Conservation (phyloP, 2,797 vertebrate genomes). For the Notolepis coatsorum region DNA sequence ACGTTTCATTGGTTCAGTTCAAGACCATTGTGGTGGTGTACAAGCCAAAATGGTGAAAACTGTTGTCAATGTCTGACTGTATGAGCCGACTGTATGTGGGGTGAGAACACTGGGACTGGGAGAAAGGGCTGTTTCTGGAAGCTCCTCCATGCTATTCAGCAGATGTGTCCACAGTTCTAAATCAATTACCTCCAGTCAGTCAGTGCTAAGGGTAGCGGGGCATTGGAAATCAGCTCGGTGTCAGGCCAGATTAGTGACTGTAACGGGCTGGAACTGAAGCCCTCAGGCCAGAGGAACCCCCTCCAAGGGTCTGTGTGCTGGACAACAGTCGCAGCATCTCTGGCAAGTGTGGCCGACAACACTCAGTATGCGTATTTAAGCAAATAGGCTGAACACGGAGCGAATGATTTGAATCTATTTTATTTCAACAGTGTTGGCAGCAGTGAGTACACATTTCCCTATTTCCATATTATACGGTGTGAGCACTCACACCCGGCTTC, state of each 20-base stretch:
- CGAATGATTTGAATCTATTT: not conserved
- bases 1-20: too few species aligned
- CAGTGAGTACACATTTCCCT: too few species aligned
- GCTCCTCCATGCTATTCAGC: conserved; percentile 66
- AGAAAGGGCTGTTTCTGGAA: conserved; percentile 24
- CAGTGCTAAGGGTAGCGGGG: conserved; percentile 66
- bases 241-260: conserved; percentile 79
- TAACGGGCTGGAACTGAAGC: conserved; percentile 63
- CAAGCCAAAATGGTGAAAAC: too few species aligned
- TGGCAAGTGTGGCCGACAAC: conserved; percentile 42
- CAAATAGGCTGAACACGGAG: not conserved
- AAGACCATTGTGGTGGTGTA: too few species aligned
- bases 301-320: conserved; percentile 47
- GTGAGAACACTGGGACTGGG: conserved; percentile 22
- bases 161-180: conserved; percentile 76
- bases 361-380: conserved; percentile 1
- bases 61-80: too few species aligned
- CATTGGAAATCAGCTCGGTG: conserved; percentile 81
- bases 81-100: too few species aligned
- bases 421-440: too few species aligned
- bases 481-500: too few species aligned
- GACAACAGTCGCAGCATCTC: conserved; percentile 40
- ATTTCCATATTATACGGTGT: too few species aligned
- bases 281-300: conserved; percentile 55
- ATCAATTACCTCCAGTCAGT: conserved; percentile 78